phyloP scores from a whole-genome alignment of 2,797 vertebrate genomes.

The Premnoplex brunnescens region DNA sequence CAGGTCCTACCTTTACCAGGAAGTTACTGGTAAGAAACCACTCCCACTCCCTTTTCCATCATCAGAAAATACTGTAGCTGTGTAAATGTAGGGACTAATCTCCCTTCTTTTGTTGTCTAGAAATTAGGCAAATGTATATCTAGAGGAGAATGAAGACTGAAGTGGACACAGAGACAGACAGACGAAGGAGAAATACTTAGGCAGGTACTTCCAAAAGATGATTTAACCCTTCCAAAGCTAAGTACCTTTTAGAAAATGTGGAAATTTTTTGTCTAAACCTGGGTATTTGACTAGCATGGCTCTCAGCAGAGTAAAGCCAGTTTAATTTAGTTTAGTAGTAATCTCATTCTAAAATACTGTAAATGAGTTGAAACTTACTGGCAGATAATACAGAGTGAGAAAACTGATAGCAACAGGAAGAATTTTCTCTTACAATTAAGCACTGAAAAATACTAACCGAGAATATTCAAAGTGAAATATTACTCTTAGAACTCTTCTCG shows the following conservation, averaged over 20 bases:
- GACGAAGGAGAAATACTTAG: neutral
- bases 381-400: neutral
- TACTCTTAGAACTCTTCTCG: neutral
- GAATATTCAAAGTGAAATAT: neutral
- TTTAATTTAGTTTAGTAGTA: neutral
- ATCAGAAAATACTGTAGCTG: neutral
- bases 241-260: rapidly evolving
- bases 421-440: neutral
- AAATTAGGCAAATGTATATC: rapidly evolving
- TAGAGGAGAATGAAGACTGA: neutral
- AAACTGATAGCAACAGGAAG: neutral
- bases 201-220: neutral
- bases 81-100: neutral
- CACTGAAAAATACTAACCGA: neutral
- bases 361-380: neutral
- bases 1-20: neutral
- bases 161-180: neutral
- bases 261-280: neutral
- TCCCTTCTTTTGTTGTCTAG: neutral
- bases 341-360: neutral
- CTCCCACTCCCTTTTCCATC: neutral
- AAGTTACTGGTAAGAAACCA: neutral
- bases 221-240: neutral
- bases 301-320: neutral
- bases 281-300: neutral